phyloP scores from a whole-genome alignment of 2,113 vertebrate genomes.

The Anarrhichthys ocellatus region DNA sequence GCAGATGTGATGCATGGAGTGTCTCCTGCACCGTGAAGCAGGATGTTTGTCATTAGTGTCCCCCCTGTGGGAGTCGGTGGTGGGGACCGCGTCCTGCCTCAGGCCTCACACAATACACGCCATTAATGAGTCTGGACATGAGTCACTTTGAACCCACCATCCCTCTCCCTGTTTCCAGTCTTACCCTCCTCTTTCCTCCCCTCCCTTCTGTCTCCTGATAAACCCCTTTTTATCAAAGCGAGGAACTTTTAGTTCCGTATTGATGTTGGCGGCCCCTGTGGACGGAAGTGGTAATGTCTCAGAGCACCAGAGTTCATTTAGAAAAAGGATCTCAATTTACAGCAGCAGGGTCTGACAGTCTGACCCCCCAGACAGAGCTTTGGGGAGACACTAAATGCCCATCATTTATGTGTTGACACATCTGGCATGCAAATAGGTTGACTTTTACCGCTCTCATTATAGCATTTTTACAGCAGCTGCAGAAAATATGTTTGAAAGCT shows the following conservation, averaged over 20 bases:
- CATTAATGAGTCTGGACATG: slow-evolving; percentile 52
- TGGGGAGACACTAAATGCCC: background rate
- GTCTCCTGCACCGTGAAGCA: slow-evolving; percentile 48
- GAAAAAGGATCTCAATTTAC: too few species aligned
- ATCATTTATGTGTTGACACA: background rate
- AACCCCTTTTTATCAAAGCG: slow-evolving; percentile 11
- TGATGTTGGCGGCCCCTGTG: too few species aligned
- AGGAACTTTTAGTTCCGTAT: too few species aligned
- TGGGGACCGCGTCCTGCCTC: slow-evolving; percentile 43
- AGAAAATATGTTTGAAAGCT: too few species aligned
- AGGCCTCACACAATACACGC: slow-evolving; percentile 29
- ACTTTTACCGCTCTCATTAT: too few species aligned
- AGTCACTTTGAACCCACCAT: slow-evolving; percentile 31
- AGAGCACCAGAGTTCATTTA: too few species aligned
- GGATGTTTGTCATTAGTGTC: slow-evolving; percentile 71
- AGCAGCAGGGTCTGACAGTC: too few species aligned
- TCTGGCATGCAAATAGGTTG: too few species aligned
- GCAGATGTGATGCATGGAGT: slow-evolving; percentile 51
- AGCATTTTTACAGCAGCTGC: too few species aligned
- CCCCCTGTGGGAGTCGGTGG: slow-evolving; percentile 56
- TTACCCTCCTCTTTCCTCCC: background rate
- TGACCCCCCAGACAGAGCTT: too few species aligned
- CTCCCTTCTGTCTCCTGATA: slow-evolving; percentile 10
- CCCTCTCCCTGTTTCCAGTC: slow-evolving; percentile 5
- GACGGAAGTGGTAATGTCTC: too few species aligned